Percentiles rank a stretch among this genome's conserved stretches.
Conservation (phyloP, 2,113 vertebrate species). For the Siniperca chuatsi region DNA sequence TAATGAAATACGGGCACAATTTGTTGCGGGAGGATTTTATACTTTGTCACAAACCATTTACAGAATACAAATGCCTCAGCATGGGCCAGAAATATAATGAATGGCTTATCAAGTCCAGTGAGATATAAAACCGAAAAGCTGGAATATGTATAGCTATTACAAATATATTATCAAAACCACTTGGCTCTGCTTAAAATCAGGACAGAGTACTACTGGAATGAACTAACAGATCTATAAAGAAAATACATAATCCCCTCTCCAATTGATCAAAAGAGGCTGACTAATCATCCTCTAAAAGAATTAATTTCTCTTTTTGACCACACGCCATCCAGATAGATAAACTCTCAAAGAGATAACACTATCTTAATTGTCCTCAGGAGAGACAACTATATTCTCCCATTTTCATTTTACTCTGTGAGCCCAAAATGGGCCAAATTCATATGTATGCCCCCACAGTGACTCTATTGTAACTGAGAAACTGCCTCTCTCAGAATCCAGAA, state of each 20-base stretch:
- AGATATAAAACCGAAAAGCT: background rate
- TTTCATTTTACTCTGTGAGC: slow-evolving; percentile 1
- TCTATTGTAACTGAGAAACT: slow-evolving; percentile 27
- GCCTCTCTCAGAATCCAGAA: background rate
- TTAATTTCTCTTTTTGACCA: slow-evolving; percentile 51
- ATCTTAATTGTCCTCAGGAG: slow-evolving; percentile 51
- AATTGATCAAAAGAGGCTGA: slow-evolving; percentile 55
- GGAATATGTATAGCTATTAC: slow-evolving; percentile 3
- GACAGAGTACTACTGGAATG: slow-evolving; percentile 8
- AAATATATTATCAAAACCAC: slow-evolving; percentile 25
- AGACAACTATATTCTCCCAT: slow-evolving; percentile 26
- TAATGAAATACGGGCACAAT: slow-evolving; percentile 1
- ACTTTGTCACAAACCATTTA: slow-evolving; percentile 9
- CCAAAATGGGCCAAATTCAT: slow-evolving; percentile 33
- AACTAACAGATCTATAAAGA: slow-evolving; percentile 26
- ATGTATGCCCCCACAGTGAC: background rate
- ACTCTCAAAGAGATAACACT: too few species aligned
- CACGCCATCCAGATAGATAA: slow-evolving; percentile 34
- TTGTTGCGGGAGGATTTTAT: slow-evolving; percentile 9
- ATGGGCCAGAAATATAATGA: slow-evolving; percentile 17
- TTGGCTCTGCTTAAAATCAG: slow-evolving; percentile 14
- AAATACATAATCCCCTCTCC: slow-evolving; percentile 20
- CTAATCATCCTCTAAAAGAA: slow-evolving; percentile 53
- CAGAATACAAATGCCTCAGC: background rate
- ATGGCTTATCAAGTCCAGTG: slow-evolving; percentile 19